Conservation (phyloP, 2,797 vertebrate species). For the Pterois miles region DNA sequence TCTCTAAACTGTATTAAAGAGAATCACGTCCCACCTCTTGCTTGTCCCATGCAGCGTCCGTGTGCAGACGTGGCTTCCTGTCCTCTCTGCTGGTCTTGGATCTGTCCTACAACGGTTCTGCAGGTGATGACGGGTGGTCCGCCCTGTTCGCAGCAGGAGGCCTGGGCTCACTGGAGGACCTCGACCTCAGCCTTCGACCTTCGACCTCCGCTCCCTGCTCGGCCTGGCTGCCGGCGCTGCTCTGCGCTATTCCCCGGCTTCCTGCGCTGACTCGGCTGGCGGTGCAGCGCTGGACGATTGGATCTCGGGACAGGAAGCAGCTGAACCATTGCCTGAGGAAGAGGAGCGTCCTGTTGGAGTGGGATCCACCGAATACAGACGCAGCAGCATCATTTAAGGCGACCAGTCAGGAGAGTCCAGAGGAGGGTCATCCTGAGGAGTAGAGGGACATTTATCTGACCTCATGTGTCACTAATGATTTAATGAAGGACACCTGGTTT, state of each 20-base stretch:
- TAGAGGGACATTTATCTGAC: not conserved
- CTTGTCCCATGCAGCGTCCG: slow-evolving; percentile 51
- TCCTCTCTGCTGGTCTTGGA: slow-evolving; percentile 82
- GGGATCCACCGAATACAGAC: slow-evolving; percentile 39
- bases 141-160: slow-evolving; percentile 75
- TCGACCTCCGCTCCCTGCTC: slow-evolving; percentile 65
- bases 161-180: slow-evolving; percentile 77
- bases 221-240: slow-evolving; percentile 84
- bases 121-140: slow-evolving; percentile 83
- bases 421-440: slow-evolving; percentile 56
- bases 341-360: slow-evolving; percentile 82
- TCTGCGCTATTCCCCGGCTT: slow-evolving; percentile 78
- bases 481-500: not conserved
- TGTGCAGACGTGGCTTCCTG: slow-evolving; percentile 74
- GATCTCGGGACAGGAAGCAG: slow-evolving; percentile 66
- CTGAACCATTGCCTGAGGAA: slow-evolving; percentile 75
- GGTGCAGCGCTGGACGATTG: slow-evolving; percentile 83
- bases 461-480: not conserved
- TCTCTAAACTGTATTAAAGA: not conserved
- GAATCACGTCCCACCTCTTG: too few species aligned
- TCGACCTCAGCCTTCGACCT: slow-evolving; percentile 88
- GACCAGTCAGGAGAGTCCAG: slow-evolving; percentile 38
- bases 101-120: slow-evolving; percentile 87
- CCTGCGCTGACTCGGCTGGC: slow-evolving; percentile 81
- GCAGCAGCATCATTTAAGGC: not conserved